These are phyloP conservation scores for Cantharis flavilabris DNA, from an alignment of 2,888 invertebrate species.

Conservation along the genomic window DNA sequence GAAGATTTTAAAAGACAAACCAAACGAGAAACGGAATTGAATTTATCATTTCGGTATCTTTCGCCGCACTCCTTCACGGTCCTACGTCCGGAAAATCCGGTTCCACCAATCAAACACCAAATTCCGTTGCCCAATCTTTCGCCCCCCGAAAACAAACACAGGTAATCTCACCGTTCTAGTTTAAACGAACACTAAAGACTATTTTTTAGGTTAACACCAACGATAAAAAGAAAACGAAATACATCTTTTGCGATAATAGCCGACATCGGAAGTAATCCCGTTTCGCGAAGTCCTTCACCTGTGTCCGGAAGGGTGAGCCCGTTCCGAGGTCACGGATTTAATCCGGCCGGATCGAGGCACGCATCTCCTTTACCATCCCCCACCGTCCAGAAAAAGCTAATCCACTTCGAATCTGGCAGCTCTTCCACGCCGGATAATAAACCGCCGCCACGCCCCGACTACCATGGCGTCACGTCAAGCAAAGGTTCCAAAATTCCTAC, in stretches of 20 bases:
- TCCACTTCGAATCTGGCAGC: conserved; percentile 33
- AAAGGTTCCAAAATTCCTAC: conserved; percentile 44
- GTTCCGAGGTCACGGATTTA: conserved; percentile 54
- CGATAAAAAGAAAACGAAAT: conserved; percentile 46
- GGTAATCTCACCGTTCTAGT: conserved; percentile 39
- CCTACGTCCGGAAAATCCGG: conserved; percentile 48
- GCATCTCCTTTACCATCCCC: conserved; percentile 51
- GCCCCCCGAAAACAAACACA: conserved; percentile 49
- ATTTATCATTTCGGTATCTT: conserved; percentile 48
- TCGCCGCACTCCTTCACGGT: conserved; percentile 54
- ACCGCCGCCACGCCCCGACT: not conserved
- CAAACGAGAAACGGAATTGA: conserved; percentile 47
- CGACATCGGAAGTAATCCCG: conserved; percentile 45
- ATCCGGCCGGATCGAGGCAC: conserved; percentile 52
- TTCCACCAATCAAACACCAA: conserved; percentile 29
- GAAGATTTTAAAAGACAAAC: conserved; percentile 44
- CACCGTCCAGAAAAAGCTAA: conserved; percentile 5
- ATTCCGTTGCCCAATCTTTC: conserved; percentile 45
- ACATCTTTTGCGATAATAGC: conserved; percentile 55
- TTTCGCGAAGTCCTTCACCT: conserved; percentile 49
- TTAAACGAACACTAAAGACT: not conserved
- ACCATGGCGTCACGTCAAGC: conserved; percentile 7
- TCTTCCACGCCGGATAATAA: conserved; percentile 16
- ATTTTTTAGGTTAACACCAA: conserved; percentile 40
- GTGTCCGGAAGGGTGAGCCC: conserved; percentile 51